Evolutionary conservation across 2,797 vertebrate genomes (phyloP).

Genomic region (Glossophaga mutica): DNA sequence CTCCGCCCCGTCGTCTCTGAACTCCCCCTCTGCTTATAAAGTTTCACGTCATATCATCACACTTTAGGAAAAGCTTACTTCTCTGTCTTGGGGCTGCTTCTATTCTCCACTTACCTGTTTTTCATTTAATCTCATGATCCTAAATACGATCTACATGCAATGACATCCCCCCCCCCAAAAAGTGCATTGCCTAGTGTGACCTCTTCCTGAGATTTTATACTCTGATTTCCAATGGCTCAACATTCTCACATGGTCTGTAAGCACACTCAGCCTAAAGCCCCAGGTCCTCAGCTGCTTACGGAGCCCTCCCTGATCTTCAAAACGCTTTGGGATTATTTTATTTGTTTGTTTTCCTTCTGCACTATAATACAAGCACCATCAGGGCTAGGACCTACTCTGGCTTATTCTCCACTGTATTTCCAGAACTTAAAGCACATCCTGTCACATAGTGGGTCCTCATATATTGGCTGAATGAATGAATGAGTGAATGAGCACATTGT

Average conservation of each 20-base stretch:
- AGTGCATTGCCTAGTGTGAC: neutral
- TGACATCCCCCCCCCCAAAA: neutral
- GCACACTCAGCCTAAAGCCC: neutral
- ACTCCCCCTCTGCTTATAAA: neutral
- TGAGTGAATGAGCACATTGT: neutral
- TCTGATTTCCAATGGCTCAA: neutral
- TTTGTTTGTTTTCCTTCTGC: neutral
- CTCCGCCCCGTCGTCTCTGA: neutral
- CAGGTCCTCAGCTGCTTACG: neutral
- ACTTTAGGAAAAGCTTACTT: neutral
- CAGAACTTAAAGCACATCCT: neutral
- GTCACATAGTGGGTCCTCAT: neutral
- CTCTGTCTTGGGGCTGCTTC: neutral
- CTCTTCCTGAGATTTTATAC: neutral
- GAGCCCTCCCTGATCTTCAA: neutral
- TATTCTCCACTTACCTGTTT: neutral
- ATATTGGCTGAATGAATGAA: neutral
- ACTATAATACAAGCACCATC: neutral
- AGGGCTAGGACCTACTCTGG: neutral
- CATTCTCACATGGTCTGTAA: neutral
- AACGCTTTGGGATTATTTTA: neutral
- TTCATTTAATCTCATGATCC: neutral
- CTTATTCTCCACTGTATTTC: neutral
- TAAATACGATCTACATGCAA: neutral
- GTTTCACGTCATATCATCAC: neutral